Base-by-base conservation (phyloP, 2,113 vertebrate species). In the Phoxinus phoxinus region DNA sequence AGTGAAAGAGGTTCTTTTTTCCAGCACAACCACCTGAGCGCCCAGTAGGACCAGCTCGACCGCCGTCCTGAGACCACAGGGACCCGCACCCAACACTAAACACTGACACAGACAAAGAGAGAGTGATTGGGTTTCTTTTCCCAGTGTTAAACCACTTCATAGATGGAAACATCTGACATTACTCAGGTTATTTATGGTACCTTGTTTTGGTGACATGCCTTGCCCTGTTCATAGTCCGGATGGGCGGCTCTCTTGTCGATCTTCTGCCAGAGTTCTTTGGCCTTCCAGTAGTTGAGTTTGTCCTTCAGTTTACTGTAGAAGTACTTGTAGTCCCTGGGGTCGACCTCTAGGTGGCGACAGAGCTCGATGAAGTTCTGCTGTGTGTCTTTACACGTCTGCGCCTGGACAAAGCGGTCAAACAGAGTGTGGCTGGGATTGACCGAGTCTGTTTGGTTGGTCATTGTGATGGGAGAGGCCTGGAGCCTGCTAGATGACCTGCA, bases 241-340 rank as follows among this genome's bases (percentile, higher is more conserved):
- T 97, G 96, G 6, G 93, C 87, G 0, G 95, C 96, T 80, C 97
- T 94, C 89, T 98, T 98, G 92, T 99, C 97, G 87, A 99, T 93
- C 85, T 97, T 99, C 67, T 89, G 91, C 98, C 97, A 99, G 59
- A 99, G 88, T 0, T 95, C 95, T 91, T 99, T 99, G 92, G 97
- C 97, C 32, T 94, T 98, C 98, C 98, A 99, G 92, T 95, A 98
- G 92, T 99, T 99, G 83, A 99, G 96, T 46, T 91, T 91, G 56
- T 95, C 94, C 89, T 97, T 99, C 76, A 99, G 92, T 86, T 94
- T 94, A 0, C 89, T 88, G 81, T 97, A 99, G 58, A 97, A 97
- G 71, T 84, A 89, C 32, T 93, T 83, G 75, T 93, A 96, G 41
- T 97, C 95, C 0, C 67, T 90, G 0, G 94, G 93, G 78, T 95